A percentile compares a stretch with the other conserved stretches of the same genome.
phyloP scores from a whole-genome alignment of 37 sponge, comb jelly and placozoan genomes.

The Cliona cf. orientalis region DNA sequence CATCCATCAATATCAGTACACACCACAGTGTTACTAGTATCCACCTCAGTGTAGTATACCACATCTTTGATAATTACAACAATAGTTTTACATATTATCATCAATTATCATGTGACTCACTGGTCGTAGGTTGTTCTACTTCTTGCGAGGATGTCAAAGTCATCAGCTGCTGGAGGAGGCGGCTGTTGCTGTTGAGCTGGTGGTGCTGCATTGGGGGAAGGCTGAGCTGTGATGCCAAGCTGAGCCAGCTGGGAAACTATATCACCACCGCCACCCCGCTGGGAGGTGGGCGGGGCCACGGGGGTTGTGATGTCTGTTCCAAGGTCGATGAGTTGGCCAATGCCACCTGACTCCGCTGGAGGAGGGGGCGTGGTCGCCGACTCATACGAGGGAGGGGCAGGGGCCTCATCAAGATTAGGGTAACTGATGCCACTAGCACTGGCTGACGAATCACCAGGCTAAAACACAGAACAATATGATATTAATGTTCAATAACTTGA shows the following conservation, averaged over 20 bases:
- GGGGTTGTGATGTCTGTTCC: slow-evolving; percentile 58
- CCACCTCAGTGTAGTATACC: too few species aligned
- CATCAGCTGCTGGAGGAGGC: slow-evolving; percentile 46
- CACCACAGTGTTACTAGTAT: too few species aligned
- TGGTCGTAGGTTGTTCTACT: slow-evolving; percentile 70
- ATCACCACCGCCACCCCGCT: slow-evolving; percentile 16
- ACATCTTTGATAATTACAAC: too few species aligned
- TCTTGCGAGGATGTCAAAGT: slow-evolving; percentile 98
- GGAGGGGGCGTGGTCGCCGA: not conserved
- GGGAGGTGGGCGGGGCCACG: slow-evolving; percentile 10
- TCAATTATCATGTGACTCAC: too few species aligned
- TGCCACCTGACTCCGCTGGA: slow-evolving; percentile 7
- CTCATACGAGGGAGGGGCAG: slow-evolving; percentile 31
- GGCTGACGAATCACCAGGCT: too few species aligned
- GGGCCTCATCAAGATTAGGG: slow-evolving; percentile 17
- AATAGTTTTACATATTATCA: too few species aligned
- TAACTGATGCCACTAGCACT: slow-evolving; percentile 12
- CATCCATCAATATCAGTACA: too few species aligned
- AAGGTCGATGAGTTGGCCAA: slow-evolving; percentile 76
- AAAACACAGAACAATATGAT: too few species aligned
- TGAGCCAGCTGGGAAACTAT: slow-evolving; percentile 53
- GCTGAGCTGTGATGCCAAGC: slow-evolving; percentile 11
- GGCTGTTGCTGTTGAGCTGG: not conserved
- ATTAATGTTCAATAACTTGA: too few species aligned
- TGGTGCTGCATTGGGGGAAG: not conserved